Base-by-base conservation (phyloP, 2,888 invertebrate species). In the Eustalomyia histrio region DNA sequence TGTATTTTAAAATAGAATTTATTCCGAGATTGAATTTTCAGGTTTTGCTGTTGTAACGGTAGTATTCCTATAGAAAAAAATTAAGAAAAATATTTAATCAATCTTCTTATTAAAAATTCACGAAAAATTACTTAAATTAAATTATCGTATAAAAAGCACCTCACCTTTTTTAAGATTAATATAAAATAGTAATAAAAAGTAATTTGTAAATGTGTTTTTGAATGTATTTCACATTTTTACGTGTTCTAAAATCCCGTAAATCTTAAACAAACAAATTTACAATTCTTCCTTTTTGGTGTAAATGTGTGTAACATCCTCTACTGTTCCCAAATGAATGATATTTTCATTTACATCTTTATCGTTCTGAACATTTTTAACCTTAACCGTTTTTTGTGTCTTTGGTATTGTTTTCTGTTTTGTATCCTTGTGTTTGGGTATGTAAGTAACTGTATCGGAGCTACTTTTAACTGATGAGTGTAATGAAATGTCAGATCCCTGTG, bases 401-500 rank as follows among this genome's bases (percentile, higher is more conserved):
- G 60, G 78, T 65, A 58, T 72, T 71, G 61, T 79, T 76, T 69
- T 61, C 33, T 68, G 53, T 29, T 95, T 95, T 87, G 95, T 94
- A 8, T 74, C 80, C 55, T 84, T 85, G 78, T 83, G 85, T 84
- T 86, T 86, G 82, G 90, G 90, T 85, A 87, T 87, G 72, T 89
- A 91, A 78, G 88, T 89, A 73, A 91, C 91, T 80, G 88, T 86
- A 83, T 90, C 86, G 71, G 90, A 88, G 78, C 88, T 84, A 84
- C 88, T 91, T 84, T 86, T 86, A 82, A 88, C 87, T 80, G 87
- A 85, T 78, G 87, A 85, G 82, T 85, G 86, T 83, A 84, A 81
- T 55, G 81, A 80, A 80, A 86, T 84, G 61, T 87, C 87, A 80
- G 83, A 84, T 61, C 84, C 86, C 65, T 88, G 89, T 47, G 91